Evolutionary conservation across 2,113 vertebrate species (phyloP), one percentile per base, ranked within the genome.

Genomic region (Dascyllus trimaculatus): DNA sequence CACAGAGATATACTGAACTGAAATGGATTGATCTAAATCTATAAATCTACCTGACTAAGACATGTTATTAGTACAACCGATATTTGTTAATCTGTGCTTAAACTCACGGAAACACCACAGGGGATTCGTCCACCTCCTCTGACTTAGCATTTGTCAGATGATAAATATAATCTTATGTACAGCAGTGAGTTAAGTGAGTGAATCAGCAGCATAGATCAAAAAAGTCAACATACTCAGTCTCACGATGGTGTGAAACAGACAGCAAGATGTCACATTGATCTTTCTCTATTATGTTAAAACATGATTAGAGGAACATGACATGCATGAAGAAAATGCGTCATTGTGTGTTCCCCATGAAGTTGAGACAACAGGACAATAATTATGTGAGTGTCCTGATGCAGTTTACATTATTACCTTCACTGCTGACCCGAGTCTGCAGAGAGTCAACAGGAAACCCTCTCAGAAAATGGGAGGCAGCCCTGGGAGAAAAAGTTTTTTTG

Each of bases 361-460:
- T 1, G 24, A 52, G 60, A 51, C n/a, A 46, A 56, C 3, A 69
- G 38, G 9, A 45, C 71, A 58, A 60, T 35, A 29, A 35, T 71
- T 19, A 35, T 17, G 0, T 18, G 7, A 59, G 53, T 38, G 29
- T 18, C 4, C n/a, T 21, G 18, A 58, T 40, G 19, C 4, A 71
- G 58, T 46, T 61, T 51, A 52, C 54, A 71, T 35, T 17, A 25
- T 68, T 49, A 57, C 11, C 21, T 52, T 84, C 9, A 64, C 18
- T 61, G 45, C 11, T 26, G 40, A 61, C 14, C 22, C 8, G 18
- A 63, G 43, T 40, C 51, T 57, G 45, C 32, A 63, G 40, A 57
- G 25, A 58, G 17, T 57, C 29, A 71, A 75, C 54, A 79, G 81
- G 59, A 80, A 70, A 46, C 5, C 1, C 29, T 53, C 22, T 22